Evolutionary conservation across 2,797 vertebrate genomes (phyloP), one percentile per base, ranked within the genome.

Genomic region (Macropus fuliginosus): DNA sequence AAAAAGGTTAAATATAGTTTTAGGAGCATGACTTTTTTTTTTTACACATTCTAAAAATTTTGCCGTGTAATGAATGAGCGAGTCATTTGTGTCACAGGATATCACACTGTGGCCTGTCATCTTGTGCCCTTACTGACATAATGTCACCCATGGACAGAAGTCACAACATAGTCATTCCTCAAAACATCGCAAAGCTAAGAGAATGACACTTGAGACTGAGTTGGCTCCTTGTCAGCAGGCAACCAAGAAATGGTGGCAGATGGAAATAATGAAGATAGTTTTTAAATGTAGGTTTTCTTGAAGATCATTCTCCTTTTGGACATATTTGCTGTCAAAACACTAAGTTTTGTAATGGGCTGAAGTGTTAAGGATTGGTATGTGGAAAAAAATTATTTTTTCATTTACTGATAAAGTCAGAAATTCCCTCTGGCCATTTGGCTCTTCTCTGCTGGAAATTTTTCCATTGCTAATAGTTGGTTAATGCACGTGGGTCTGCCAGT

Each of bases 1-100:
- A 59, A 97, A 96, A 94, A 97, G 94, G 94, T 96, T 97, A 97
- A 96, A 95, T 93, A 94, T 54, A 96, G 95, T 52, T 92, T 93
- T 93, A 94, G 92, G 92, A 93, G 97, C 96, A 95, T 96, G 74
- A 81, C 74, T 40, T 55, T 92, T 91, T 96, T 52, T 97, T 96
- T 98, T 91, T 54, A 96, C 87, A 96, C 92, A 93, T 96, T 95
- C 97, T 92, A 96, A 97, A 97, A 97, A 95, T 96, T 66, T 96
- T 93, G 94, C 54, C 93, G 24, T 96, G 95, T 92, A 95, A 91
- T 95, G 94, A 95, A 95, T 96, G 94, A 96, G n/a, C 6, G 2
- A 46, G 91, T 97, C 92, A 95, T 95, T 97, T 95, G 90, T 96
- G 96, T 94, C 90, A 56, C 56, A 56, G 66, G 94, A 56, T 96